Conservation (phyloP, 2,113 vertebrate species). For the Erythrocercus mccallii region DNA sequence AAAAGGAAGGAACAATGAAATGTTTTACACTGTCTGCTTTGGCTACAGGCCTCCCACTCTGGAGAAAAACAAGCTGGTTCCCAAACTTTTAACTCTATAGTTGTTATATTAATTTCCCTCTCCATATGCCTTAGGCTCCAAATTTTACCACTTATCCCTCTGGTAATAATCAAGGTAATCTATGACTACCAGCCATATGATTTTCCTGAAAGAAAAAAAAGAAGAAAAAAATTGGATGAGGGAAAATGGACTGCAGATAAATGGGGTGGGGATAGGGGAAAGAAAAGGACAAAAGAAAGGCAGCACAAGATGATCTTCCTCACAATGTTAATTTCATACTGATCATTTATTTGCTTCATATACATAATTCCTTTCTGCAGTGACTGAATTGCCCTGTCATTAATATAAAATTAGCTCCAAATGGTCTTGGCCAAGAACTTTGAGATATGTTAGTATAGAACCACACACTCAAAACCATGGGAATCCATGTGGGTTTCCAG, state of each 20-base stretch:
- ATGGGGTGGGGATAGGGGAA: background rate
- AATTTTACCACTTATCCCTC: background rate
- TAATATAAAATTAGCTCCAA: constrained; percentile 22
- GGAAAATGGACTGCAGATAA: background rate
- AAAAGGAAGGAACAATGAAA: background rate
- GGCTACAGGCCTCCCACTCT: background rate
- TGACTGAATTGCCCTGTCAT: background rate
- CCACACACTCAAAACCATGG: background rate
- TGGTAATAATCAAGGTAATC: background rate
- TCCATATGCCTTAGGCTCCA: background rate
- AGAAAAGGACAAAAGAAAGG: background rate
- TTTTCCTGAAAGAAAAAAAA: background rate
- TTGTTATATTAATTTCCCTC: background rate
- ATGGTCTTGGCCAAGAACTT: background rate
- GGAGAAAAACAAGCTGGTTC: background rate
- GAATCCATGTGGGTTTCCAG: constrained; percentile 1
- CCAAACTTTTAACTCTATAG: background rate
- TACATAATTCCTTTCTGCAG: background rate
- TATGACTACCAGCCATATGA: background rate
- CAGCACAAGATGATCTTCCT: background rate
- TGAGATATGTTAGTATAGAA: background rate
- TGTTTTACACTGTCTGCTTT: background rate
- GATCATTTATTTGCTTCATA: background rate
- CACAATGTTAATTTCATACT: background rate
- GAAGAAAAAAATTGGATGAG: no score